Base-by-base conservation (phyloP, 2,888 invertebrate species). In the Cheilosia urbana region DNA sequence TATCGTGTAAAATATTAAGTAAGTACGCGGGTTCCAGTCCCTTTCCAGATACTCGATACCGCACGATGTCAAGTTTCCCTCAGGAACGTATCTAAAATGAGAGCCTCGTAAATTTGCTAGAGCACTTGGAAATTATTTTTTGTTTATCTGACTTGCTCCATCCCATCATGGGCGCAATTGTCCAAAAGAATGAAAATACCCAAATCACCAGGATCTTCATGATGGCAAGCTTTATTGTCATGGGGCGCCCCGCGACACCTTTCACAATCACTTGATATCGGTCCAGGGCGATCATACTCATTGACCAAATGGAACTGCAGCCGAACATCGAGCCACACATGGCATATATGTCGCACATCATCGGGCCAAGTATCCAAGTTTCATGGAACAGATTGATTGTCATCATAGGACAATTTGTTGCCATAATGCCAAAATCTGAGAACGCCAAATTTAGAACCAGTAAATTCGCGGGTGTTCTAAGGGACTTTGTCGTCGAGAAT, bases 241-340 rank as follows among this genome's bases (percentile, higher is more conserved):
- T 91, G 19, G 94, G 94, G 51, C 92, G 93, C 13, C 87, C 87
- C 2, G 77, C 77, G 24, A 83, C 73, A 87, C 97, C 97, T 92
- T 97, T 97, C 47, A 98, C 98, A 90, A 98, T 98, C 77, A 98
- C 98, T 91, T 97, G 97, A 94, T 98, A 98, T 88, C 98, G 94
- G 92, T 98, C 98, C 90, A 97, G 94, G 76, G 98, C 96, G 89
- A 98, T 98, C 95, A 96, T 95, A 17, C 96, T 96, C 97, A 98
- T 97, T 37, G 97, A 96, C 97, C 97, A 98, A 90, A 98, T 98
- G 80, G 98, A 98, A 89, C 94, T 94, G 91, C 97, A 96, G 81
- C 98, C 98, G 90, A 96, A 97, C 78, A 98, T 94, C 47, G 98
- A 98, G 42, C 98, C 98, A 68, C 95, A 93, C 93, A 97, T 95